Base-by-base conservation (phyloP, 1,140 invertebrate species). In the Drosophila nannoptera region DNA sequence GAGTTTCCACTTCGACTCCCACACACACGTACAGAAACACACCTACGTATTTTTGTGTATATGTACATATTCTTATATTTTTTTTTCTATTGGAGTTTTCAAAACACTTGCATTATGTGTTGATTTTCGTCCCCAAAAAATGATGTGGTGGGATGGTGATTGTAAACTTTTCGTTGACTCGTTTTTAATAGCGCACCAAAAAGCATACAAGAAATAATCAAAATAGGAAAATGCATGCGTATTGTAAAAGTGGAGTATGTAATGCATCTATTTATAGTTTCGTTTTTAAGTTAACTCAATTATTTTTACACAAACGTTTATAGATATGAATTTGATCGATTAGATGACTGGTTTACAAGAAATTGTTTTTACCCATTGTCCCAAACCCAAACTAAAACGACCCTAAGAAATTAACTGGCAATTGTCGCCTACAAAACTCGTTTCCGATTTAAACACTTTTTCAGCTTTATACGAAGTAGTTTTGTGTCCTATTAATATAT, bases 161-260 rank as follows among this genome's bases (percentile, higher is more conserved):
- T 9, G n/a, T 45, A 48, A 40, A 33, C 36, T 52, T 55, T 69
- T 78, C 70, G 73, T 84, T 78, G 59, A 81, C 75, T 74, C 52
- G 63, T 48, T 65, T 55, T 68, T 76, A 84, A 69, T 74, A 71
- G 56, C 54, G 62, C 68, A 70, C 68, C 68, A 70, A 70, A 70
- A 69, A 70, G 4, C 2, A 35, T 12, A 35, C 11, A 45, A 59
- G 9, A 12, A 29, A 29, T 36, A 38, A 43, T 14, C 29, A 31
- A 58, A 38, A 16, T 11, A 68, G 22, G 43, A 9, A 22, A 52
- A 11, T 48, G 45, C 43, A 59, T 22, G 33, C 11, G 8, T 9
- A 33, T 58, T 58, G 54, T 43, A 43, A 12, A 59, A 5, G 32
- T 14, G 32, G 14, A 32, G 38, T 64, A 38, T 63, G 54, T 59